Evolutionary conservation across 2,113 vertebrate species (phyloP).

Genomic region (Heteronetta atricapilla): DNA sequence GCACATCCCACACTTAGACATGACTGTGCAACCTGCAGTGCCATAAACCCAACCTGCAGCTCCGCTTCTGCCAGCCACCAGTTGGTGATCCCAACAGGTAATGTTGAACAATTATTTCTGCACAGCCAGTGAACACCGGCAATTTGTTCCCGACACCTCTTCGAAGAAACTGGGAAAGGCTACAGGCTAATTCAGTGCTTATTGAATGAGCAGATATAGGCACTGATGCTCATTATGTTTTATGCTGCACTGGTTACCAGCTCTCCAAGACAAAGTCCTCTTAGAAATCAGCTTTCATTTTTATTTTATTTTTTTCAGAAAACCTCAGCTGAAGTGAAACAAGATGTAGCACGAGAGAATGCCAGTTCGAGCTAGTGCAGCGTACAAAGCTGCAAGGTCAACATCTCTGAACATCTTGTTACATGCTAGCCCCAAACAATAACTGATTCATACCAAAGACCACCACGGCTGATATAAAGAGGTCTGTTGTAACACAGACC

Average conservation of each 20-base stretch:
- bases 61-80: neutral
- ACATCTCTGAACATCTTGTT: neutral
- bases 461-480: neutral
- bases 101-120: neutral
- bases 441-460: neutral
- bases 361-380: neutral
- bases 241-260: neutral
- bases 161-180: neutral
- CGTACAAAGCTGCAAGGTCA: neutral
- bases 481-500: neutral
- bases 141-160: neutral
- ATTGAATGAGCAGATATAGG: neutral
- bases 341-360: neutral
- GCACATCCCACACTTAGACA: fast-evolving
- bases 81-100: neutral
- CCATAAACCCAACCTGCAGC: neutral
- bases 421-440: neutral
- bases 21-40: fast-evolving
- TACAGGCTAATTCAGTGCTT: neutral
- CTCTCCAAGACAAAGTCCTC: fast-evolving
- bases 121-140: neutral
- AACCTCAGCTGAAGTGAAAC: neutral
- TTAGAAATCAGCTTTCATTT: neutral
- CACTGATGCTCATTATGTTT: neutral
- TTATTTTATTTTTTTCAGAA: neutral